Evolutionary conservation across 2,888 invertebrate species (phyloP), one percentile per base, ranked within the genome.

Genomic region (Sipha maydis): DNA sequence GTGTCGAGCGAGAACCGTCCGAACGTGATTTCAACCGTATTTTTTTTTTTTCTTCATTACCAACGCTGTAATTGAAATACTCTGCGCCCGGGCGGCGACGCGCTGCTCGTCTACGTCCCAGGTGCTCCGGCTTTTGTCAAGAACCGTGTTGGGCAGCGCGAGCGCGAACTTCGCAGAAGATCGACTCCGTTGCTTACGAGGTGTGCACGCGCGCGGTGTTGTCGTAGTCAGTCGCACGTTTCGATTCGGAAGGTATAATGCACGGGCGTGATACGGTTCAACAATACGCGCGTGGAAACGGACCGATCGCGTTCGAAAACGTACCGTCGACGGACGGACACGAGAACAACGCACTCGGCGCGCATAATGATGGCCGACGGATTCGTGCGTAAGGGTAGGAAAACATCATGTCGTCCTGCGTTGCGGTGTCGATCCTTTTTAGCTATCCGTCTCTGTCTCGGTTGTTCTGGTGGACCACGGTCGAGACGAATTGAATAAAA

Each of bases 251-350:
- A 4, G 25, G 21, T 25, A 25, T 25, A 61, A 25, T 25, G 61
- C 25, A 56, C 7, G 3, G 21, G 3, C 34, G 34, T 4, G 34
- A 34, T 34, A 34, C 4, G 4, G 4, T 34, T 14, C 14, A n/a
- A 48, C 3, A 48, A 17, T 56, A 31, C 8, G n/a, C 34, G 34
- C 34, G 3, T 21, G 21, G 56, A 17, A 41, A 28, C 25, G 38
- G 61, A 48, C 80, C 41, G 69, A 71, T 71, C 48, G 82, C 48
- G 48, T 48, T 31, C 28, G 82, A 82, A 71, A 71, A 71, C 82
- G n/a, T 48, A 48, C 25, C 17, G 61, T 82, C 41, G 67, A 82
- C 28, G 67, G 41, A 67, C 28, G 67, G 28, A 82, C 28, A 69
- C n/a, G n/a, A n/a, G n/a, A 82, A 82, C 41, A 38, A 61, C 79